Percentiles rank a stretch among this genome's conserved stretches.
phyloP scores from a whole-genome alignment of 2,797 vertebrate genomes.

The Pantherophis alleghaniensis region DNA sequence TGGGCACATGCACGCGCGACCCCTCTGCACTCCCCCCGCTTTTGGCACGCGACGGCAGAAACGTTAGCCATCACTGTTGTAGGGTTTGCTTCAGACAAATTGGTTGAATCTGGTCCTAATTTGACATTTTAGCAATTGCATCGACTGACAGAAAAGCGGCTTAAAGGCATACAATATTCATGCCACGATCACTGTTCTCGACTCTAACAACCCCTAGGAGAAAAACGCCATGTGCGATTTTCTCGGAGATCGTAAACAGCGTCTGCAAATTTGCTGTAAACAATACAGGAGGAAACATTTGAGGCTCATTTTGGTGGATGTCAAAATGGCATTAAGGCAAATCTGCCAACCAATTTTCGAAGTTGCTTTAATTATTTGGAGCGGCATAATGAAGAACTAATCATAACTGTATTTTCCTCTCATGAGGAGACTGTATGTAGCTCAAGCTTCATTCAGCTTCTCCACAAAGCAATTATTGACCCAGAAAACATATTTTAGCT shows the following conservation, averaged over 20 bases:
- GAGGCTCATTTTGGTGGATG: background rate
- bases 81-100: too few relatives aligned
- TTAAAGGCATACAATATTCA: background rate
- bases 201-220: background rate
- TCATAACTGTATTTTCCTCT: background rate
- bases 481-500: background rate
- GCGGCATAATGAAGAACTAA: background rate
- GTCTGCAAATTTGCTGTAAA: background rate
- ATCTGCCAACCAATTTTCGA: background rate
- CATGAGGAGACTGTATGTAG: background rate
- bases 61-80: too few relatives aligned
- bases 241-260: background rate
- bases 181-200: background rate
- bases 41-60: too few relatives aligned
- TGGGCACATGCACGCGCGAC: too few relatives aligned
- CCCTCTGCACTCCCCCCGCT: too few relatives aligned
- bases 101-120: background rate
- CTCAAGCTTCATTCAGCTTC: slow-evolving; percentile 17
- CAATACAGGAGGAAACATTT: background rate
- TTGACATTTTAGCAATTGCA: background rate
- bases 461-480: background rate
- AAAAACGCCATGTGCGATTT: background rate
- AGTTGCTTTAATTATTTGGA: background rate
- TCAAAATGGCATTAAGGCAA: background rate
- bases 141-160: background rate